Percentiles rank a stretch among this genome's conserved stretches.
phyloP scores from a whole-genome alignment of 1,140 invertebrate species.

The Contarinia nasturtii region DNA sequence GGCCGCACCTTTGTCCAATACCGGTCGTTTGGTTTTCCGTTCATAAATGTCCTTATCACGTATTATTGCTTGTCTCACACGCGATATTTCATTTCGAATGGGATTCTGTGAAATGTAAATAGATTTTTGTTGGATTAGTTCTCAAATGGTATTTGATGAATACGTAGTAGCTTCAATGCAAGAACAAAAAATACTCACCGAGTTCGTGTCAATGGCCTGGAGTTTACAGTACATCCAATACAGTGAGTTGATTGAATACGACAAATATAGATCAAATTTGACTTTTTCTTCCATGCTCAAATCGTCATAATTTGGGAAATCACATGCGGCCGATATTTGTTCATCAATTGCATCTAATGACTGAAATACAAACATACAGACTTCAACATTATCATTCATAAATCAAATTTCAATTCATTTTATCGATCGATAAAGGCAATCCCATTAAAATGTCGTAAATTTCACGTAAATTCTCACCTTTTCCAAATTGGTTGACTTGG shows the following conservation, averaged over 20 bases:
- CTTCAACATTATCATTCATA: too few species aligned
- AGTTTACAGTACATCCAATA: conserved; percentile 36
- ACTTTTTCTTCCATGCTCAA: conserved; percentile 31
- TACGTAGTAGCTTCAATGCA: background rate
- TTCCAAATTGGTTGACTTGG: conserved; percentile 25
- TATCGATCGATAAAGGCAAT: too few species aligned
- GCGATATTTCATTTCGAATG: conserved; percentile 32
- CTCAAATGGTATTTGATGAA: background rate
- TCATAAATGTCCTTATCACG: conserved; percentile 34
- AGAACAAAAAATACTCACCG: conserved; percentile 6
- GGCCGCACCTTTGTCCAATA: conserved; percentile 30
- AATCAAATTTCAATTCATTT: too few species aligned
- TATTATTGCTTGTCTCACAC: conserved; percentile 33
- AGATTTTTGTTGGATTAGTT: background rate
- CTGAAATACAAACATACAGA: conserved; percentile 10
- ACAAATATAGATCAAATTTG: conserved; percentile 36
- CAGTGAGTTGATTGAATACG: conserved; percentile 33
- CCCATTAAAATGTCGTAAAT: too few species aligned
- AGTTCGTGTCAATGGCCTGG: conserved; percentile 31
- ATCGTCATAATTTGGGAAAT: conserved; percentile 26
- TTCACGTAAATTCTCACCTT: too few species aligned
- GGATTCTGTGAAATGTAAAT: conserved; percentile 17
- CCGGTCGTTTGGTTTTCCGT: conserved; percentile 29
- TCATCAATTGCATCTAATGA: conserved; percentile 29
- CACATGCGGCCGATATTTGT: conserved; percentile 24